Conservation (phyloP, 2,113 vertebrate genomes). For the Sphaerodactylus townsendi region DNA sequence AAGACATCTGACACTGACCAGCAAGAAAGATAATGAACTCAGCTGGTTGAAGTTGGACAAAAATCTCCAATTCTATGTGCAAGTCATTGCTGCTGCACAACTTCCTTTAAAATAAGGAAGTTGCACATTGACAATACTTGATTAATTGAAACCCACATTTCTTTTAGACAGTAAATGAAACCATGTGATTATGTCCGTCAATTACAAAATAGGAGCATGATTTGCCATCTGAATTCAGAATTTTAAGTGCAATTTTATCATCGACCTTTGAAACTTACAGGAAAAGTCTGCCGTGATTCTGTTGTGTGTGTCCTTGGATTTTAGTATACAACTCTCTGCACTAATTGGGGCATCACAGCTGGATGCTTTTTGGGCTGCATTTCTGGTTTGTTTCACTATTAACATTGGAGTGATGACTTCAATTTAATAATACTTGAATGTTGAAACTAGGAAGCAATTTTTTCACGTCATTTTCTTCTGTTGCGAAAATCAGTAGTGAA, state of each 20-base stretch:
- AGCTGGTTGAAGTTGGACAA: conserved; percentile 34
- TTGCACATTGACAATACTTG: neutral
- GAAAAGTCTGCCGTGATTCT: conserved; percentile 53
- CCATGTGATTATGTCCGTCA: neutral
- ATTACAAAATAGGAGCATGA: conserved; percentile 29
- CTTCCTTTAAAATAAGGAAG: conserved; percentile 12
- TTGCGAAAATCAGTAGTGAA: conserved; percentile 37
- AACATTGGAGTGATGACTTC: conserved; percentile 17
- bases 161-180: conserved; percentile 17
- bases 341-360: conserved; percentile 60
- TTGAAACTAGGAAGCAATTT: conserved; percentile 25
- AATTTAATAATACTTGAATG: conserved; percentile 57
- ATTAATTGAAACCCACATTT: conserved; percentile 21
- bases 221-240: conserved; percentile 62
- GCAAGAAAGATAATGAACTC: conserved; percentile 79
- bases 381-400: conserved; percentile 49
- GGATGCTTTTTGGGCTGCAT: conserved; percentile 42
- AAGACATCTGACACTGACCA: conserved; percentile 58
- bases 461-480: neutral
- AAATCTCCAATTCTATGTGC: neutral
- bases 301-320: conserved; percentile 58
- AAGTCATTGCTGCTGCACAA: neutral
- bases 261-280: conserved; percentile 69
- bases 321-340: conserved; percentile 59
- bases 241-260: conserved; percentile 79